Conservation (phyloP, 2,888 invertebrate genomes). For the Beris morrisii region DNA sequence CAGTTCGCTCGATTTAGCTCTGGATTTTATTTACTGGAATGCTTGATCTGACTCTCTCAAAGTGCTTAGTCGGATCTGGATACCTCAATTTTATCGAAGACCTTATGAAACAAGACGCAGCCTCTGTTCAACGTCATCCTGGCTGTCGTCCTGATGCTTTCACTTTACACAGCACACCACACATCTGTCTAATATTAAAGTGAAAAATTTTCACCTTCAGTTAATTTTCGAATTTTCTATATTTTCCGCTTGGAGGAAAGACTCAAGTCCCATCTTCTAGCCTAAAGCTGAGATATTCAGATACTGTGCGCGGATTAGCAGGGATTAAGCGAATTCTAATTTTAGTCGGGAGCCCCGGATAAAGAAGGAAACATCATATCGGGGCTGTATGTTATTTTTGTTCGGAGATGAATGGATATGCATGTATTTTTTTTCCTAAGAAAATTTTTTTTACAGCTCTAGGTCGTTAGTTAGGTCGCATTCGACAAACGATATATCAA, state of each 20-base stretch:
- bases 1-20: conserved; percentile 32
- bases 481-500: conserved; percentile 8
- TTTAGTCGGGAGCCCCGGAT: conserved; percentile 28
- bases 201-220: conserved; percentile 25
- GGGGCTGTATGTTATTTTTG: conserved; percentile 13
- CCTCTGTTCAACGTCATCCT: conserved; percentile 6
- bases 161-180: not conserved
- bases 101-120: not conserved
- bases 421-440: not conserved
- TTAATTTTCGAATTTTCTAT: conserved; percentile 13
- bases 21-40: conserved; percentile 33
- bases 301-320: conserved; percentile 47
- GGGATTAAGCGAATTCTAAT: conserved; percentile 46
- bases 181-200: conserved; percentile 14
- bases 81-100: not conserved
- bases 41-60: conserved; percentile 28
- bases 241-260: not conserved
- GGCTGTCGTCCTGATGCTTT: not conserved
- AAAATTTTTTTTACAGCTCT: not conserved
- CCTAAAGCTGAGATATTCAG: conserved; percentile 19
- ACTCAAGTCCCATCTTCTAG: not conserved
- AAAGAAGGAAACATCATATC: conserved; percentile 20
- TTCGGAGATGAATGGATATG: not conserved
- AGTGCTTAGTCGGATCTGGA: conserved; percentile 18
- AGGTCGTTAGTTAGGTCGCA: not conserved